phyloP scores from a whole-genome alignment of 2,797 vertebrate genomes.

The Glyptemys insculpta region DNA sequence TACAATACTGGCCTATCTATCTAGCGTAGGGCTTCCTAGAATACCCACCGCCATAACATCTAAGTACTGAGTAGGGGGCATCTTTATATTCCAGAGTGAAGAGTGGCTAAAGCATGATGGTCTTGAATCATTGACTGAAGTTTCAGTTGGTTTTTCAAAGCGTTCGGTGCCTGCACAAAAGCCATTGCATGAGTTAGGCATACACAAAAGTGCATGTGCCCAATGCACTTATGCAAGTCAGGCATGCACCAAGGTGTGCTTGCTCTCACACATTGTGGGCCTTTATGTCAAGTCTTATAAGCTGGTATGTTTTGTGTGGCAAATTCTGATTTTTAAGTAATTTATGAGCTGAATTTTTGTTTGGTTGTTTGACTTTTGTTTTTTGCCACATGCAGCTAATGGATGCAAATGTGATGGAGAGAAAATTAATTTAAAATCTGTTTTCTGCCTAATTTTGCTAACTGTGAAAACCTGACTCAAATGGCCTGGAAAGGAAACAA shows the following conservation, averaged over 20 bases:
- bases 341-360: background rate
- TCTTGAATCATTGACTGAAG: background rate
- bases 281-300: background rate
- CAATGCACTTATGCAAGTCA: background rate
- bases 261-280: background rate
- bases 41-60: background rate
- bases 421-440: background rate
- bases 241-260: background rate
- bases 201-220: background rate
- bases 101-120: background rate
- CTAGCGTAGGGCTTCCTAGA: background rate
- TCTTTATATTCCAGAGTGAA: background rate
- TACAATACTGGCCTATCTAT: background rate
- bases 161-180: background rate
- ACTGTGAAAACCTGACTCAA: background rate
- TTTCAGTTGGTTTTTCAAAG: background rate
- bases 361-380: background rate
- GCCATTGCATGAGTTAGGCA: background rate
- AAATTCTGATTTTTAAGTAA: background rate
- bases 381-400: background rate
- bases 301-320: background rate
- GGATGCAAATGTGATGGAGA: fast-evolving
- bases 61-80: background rate
- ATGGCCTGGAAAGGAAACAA: background rate
- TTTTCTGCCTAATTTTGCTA: background rate